phyloP scores from a whole-genome alignment of 64 coral and sea anemone genomes.

The Cladopsammia gracilis region DNA sequence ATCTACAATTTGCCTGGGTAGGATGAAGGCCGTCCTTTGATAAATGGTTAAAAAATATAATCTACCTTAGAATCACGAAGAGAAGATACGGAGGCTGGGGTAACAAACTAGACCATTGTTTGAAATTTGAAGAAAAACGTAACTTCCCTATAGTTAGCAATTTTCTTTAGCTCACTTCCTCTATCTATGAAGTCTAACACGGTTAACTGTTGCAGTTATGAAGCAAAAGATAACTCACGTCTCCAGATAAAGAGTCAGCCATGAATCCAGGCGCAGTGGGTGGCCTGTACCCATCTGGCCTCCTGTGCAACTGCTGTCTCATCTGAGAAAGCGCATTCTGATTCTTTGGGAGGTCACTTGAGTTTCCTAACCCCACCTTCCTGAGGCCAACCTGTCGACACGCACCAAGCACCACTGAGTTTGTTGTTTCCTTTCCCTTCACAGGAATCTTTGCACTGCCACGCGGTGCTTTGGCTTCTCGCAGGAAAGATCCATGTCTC shows the following conservation, averaged over 20 bases:
- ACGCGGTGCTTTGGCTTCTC: background rate
- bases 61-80: no score
- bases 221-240: background rate
- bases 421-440: background rate
- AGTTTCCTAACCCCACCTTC: background rate
- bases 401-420: background rate
- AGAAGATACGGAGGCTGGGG: no score
- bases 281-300: background rate
- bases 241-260: background rate
- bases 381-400: background rate
- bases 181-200: background rate
- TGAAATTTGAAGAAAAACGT: no score
- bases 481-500: background rate
- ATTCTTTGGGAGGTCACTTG: background rate
- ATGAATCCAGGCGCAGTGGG: background rate
- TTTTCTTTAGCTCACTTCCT: no score
- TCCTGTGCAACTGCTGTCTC: background rate
- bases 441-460: background rate
- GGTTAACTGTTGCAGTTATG: background rate
- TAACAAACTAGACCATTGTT: no score
- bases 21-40: no score
- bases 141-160: no score
- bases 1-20: no score
- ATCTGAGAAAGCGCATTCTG: background rate
- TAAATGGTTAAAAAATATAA: no score